Evolutionary conservation across 2,888 invertebrate species (phyloP), one percentile per base, ranked within the genome.

Genomic region (Parthenolecanium corni): DNA sequence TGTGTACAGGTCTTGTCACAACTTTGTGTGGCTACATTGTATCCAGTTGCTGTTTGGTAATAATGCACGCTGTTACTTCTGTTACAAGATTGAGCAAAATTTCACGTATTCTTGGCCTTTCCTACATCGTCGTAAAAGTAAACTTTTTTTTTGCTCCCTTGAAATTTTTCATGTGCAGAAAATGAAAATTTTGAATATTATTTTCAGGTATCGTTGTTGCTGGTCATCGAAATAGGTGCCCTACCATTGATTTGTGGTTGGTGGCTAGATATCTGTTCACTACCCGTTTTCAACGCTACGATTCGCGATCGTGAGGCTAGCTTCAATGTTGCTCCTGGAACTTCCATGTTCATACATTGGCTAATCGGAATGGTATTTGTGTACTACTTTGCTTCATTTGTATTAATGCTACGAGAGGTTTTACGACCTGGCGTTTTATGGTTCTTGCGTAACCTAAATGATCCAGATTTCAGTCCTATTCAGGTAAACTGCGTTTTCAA

Each of bases 391-490:
- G 98, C 97, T 6, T 95, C 95, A 0, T 97, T 94, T 72, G 89
- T 97, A 47, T 78, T 94, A 18, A 77, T 98, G 2, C 75, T 98
- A 23, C 78, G 97, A 58, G 97, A 98, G 75, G 92, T 96, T 0
- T 73, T 98, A 40, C 80, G 98, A 58, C 98, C 98, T 0, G 98
- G 98, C 0, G 95, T 97, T 0, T 78, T 98, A 2, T 98, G 97
- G 97, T 98, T 98, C 75, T 79, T 98, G 69, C 82, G 96, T 68
- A 98, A 98, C 74, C 79, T 98, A 64, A 98, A 98, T 74, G 97
- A 98, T 76, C 97, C 98, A 0, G 97, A 98, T 71, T 98, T 98
- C 71, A 97, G 96, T 76, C 98, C 98, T 6, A 95, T 98, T 66
- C 95, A 93, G 78, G 93, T 82, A 67, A 67, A 49, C 6, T n/a